These are phyloP conservation scores for Galago senegalensis DNA, from an alignment of 2,797 vertebrate species.

Conservation along the genomic window DNA sequence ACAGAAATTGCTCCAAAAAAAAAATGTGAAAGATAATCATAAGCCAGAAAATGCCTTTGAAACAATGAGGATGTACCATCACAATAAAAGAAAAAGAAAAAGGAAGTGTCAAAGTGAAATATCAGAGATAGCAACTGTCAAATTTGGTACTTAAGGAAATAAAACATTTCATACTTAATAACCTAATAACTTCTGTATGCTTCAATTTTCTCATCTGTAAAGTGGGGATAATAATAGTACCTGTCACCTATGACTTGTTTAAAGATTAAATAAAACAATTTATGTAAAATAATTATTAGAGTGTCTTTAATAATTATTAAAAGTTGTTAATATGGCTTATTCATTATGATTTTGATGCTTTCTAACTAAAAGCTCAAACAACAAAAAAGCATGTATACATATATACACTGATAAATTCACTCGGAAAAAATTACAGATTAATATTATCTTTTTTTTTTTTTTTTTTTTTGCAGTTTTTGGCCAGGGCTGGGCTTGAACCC, in stretches of 20 bases:
- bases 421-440: background rate
- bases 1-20: too few species aligned
- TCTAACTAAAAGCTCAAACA: background rate
- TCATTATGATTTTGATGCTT: background rate
- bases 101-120: too few species aligned
- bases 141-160: too few species aligned
- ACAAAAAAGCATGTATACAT: background rate
- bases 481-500: too few species aligned
- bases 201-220: background rate
- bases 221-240: background rate
- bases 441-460: too few species aligned
- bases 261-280: background rate
- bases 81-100: too few species aligned
- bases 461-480: too few species aligned
- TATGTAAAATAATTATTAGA: background rate
- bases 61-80: too few species aligned
- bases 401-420: background rate
- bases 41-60: too few species aligned
- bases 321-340: background rate
- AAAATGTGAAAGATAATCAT: too few species aligned
- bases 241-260: background rate
- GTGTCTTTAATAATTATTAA: background rate
- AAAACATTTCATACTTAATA: too few species aligned
- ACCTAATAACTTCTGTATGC: background rate
- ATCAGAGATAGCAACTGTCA: too few species aligned